Evolutionary conservation across 2,888 invertebrate species (phyloP).

Genomic region (Athalia cordata): DNA sequence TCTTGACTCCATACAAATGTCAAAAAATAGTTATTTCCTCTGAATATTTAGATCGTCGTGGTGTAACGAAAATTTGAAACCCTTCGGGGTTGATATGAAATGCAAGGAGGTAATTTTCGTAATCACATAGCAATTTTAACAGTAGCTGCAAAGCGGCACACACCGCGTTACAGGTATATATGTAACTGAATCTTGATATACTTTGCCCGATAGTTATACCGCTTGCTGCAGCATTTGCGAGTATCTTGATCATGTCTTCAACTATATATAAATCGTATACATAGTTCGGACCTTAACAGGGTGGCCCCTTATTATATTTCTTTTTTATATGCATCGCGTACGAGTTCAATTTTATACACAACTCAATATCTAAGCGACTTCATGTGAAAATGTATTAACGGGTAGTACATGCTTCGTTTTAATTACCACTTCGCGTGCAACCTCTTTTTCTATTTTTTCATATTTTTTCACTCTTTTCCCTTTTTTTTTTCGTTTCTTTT

Average conservation of each 20-base stretch:
- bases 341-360: no score
- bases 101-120: conserved; percentile 10
- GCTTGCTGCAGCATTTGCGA: neutral
- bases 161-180: conserved; percentile 1
- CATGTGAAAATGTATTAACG: neutral
- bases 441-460: neutral
- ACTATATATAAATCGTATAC: neutral
- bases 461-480: neutral
- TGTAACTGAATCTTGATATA: conserved; percentile 25
- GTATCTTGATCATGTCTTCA: conserved; percentile 40
- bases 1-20: no score
- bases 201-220: conserved; percentile 27
- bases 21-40: no score
- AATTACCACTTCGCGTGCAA: conserved; percentile 42
- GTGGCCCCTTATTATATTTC: no score
- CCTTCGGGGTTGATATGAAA: neutral
- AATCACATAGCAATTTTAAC: conserved; percentile 41
- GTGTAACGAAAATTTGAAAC: neutral
- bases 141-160: conserved; percentile 19
- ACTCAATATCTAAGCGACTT: no score
- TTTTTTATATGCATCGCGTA: no score
- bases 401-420: conserved; percentile 19
- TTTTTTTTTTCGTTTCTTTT: neutral
- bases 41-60: neutral
- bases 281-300: neutral